Conservation (phyloP, 2,797 vertebrate species). For the Simalia tracyae region DNA sequence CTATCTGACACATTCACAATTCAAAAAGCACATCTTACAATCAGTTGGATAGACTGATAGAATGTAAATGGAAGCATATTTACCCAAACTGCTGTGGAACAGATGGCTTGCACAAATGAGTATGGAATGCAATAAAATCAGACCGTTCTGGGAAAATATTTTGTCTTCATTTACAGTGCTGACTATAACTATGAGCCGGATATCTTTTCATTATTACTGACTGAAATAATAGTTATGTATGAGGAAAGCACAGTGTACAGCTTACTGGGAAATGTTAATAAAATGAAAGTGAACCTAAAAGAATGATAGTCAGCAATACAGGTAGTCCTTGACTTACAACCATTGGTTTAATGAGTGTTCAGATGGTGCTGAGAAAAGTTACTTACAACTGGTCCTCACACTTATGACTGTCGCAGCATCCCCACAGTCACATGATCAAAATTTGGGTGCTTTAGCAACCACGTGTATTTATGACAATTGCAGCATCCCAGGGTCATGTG, state of each 20-base stretch:
- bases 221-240: not conserved
- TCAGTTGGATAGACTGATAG: conserved; percentile 32
- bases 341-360: too few relatives aligned
- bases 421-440: too few relatives aligned
- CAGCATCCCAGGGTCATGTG: too few relatives aligned
- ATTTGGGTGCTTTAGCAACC: too few relatives aligned
- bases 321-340: too few relatives aligned
- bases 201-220: conserved; percentile 39
- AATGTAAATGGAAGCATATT: conserved; percentile 40
- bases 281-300: conserved; percentile 25
- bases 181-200: conserved; percentile 44
- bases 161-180: conserved; percentile 52
- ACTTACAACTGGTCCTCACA: too few relatives aligned
- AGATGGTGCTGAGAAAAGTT: too few relatives aligned
- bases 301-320: not conserved
- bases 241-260: not conserved
- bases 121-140: conserved; percentile 71
- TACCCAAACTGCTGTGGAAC: conserved; percentile 53
- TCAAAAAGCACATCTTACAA: conserved; percentile 49
- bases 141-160: conserved; percentile 62
- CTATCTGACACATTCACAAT: conserved; percentile 28
- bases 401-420: too few relatives aligned
- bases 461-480: too few relatives aligned
- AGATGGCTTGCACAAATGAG: conserved; percentile 68
- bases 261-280: not conserved